A percentile compares a stretch with the other conserved stretches of the same genome.
Conservation (phyloP, 2,888 invertebrate species). For the Danaus chrysippus region DNA sequence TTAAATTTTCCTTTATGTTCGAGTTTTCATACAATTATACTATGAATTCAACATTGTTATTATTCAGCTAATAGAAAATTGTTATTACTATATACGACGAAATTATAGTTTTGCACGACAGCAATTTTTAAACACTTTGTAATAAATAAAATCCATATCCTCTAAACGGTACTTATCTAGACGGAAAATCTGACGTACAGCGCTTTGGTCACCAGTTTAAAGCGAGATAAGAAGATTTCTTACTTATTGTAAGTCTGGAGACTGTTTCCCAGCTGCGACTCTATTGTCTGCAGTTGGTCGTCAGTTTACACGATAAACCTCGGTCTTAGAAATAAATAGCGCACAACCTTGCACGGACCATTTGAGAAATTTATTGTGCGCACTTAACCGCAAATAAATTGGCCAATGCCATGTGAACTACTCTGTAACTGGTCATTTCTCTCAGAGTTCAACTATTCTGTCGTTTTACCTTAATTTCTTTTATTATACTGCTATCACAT, state of each 20-base stretch:
- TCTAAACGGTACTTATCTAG: slow-evolving; percentile 1
- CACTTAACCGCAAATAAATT: slow-evolving; percentile 78
- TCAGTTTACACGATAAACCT: slow-evolving; percentile 35
- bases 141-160: not conserved
- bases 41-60: not conserved
- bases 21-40: slow-evolving; percentile 7
- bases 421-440: slow-evolving; percentile 47
- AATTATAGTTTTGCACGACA: too few relatives aligned
- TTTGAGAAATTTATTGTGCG: slow-evolving; percentile 77
- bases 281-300: slow-evolving; percentile 28
- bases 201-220: slow-evolving; percentile 1
- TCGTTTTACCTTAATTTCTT: slow-evolving; percentile 39
- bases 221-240: slow-evolving; percentile 5
- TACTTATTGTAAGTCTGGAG: slow-evolving; percentile 4
- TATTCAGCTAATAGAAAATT: not conserved
- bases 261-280: slow-evolving; percentile 6
- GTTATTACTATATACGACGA: too few relatives aligned
- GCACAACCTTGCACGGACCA: slow-evolving; percentile 71
- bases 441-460: slow-evolving; percentile 41
- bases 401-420: slow-evolving; percentile 63
- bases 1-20: slow-evolving; percentile 13
- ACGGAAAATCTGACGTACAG: not conserved
- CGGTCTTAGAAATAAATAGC: slow-evolving; percentile 67
- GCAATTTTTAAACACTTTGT: too few relatives aligned
- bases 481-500: slow-evolving; percentile 11